Evolutionary conservation across 1,140 invertebrate species (phyloP), one percentile per base, ranked within the genome.

Genomic region (Lasaia peninsularis): DNA sequence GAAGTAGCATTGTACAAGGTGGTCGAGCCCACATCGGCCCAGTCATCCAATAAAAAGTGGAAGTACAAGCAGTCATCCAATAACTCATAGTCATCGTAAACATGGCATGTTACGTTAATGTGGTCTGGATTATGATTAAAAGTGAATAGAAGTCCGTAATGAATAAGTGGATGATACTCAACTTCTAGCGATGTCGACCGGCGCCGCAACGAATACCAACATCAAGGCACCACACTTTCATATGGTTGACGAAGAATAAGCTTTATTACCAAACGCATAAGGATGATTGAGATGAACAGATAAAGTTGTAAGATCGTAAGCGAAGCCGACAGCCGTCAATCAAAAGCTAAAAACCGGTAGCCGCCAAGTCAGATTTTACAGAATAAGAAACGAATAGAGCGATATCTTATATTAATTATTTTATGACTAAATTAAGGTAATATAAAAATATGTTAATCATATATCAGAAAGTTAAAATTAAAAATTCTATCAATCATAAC

Each of bases 291-390:
- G 44, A 24, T 5, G 62, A 53, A 72, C 56, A 58, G 18, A 52
- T 74, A 73, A 66, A 12, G 59, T 78, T 66, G 76, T 62, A 59
- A 51, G 67, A 52, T 63, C 59, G 72, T 80, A 84, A 86, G 76
- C 76, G 74, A 70, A 84, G 80, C 84, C 79, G 80, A 88, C 84
- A 88, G 79, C 79, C 84, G 84, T 88, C 84, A 88, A 88, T 88
- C 84, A 83, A 70, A 78, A 80, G 79, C 71, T 86, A 87, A 88
- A 87, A 88, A 88, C 84, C 84, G 84, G 84, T 88, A 88, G 84
- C 84, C 67, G 78, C 67, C 67, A 73, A 76, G 69, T 75, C 80
- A 81, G 75, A 85, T 79, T 71, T 85, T 78, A 80, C 76, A 77
- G 84, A 80, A 75, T 77, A 87, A 69, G 56, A 68, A 62, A 75